Conservation (phyloP, 2,888 invertebrate species). For the Labia minor region DNA sequence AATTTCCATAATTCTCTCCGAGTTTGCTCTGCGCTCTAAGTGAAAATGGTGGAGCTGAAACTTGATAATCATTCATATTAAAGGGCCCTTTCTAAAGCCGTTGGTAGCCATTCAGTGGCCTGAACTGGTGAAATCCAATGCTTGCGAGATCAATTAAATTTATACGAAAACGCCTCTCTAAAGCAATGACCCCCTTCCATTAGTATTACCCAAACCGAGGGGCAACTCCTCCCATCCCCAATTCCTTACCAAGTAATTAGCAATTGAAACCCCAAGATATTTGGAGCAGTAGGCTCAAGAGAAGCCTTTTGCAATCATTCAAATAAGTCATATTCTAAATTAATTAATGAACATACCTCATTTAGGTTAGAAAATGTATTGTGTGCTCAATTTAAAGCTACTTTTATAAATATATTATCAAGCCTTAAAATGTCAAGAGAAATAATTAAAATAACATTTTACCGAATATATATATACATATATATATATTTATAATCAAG, state of each 20-base stretch:
- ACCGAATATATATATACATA: no score
- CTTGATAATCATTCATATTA: conserved; percentile 13
- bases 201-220: not conserved
- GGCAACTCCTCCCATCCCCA: not conserved
- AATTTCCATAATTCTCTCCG: conserved; percentile 1
- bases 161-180: not conserved
- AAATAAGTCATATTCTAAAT: not conserved
- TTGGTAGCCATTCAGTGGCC: conserved; percentile 8
- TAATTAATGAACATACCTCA: no score
- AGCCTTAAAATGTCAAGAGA: no score
- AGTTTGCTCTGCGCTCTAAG: not conserved
- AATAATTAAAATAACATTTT: no score
- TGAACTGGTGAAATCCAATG: not conserved
- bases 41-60: not conserved
- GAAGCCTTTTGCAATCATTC: not conserved
- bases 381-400: no score
- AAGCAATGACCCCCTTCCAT: not conserved
- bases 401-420: no score
- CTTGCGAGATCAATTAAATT: conserved; percentile 13
- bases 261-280: conserved; percentile 5
- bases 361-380: no score
- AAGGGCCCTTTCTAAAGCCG: not conserved
- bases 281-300: not conserved
- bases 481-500: no score
- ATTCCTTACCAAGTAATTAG: conserved; percentile 13